Evolutionary conservation across 2,888 invertebrate species (phyloP).

Genomic region (Lepidocyrtinus sp.): DNA sequence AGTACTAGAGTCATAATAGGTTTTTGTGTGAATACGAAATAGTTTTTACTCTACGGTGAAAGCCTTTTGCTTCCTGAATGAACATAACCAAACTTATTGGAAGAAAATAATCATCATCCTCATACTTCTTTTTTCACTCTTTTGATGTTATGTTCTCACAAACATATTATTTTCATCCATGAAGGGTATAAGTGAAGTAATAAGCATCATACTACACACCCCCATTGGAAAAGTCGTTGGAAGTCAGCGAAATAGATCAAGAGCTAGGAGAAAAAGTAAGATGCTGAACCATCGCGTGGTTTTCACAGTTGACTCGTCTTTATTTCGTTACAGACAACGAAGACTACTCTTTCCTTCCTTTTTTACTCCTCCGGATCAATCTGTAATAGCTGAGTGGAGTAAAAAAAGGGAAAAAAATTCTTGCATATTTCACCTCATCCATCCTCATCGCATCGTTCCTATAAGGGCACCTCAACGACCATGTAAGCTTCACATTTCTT

Average conservation of each 20-base stretch:
- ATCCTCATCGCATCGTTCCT: constrained; percentile 6
- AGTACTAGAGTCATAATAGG: not conserved
- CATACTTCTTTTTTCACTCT: constrained; percentile 2
- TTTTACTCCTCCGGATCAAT: constrained; percentile 19
- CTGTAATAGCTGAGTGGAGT: constrained; percentile 15
- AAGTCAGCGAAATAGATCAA: constrained; percentile 18
- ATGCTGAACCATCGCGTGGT: constrained; percentile 10
- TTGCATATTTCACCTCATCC: constrained; percentile 40
- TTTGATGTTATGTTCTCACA: constrained; percentile 18
- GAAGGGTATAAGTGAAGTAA: constrained; percentile 16
- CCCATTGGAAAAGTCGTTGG: not conserved
- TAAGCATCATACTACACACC: constrained; percentile 9
- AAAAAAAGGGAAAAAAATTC: constrained; percentile 26
- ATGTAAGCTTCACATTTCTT: not conserved
- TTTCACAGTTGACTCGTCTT: constrained; percentile 46
- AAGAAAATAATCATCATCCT: constrained; percentile 15
- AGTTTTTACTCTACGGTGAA: not conserved
- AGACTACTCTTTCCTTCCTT: constrained; percentile 3
- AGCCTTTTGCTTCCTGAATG: not conserved
- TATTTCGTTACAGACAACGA: constrained; percentile 20
- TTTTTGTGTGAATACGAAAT: not conserved
- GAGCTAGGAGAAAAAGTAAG: constrained; percentile 1
- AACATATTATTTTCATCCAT: constrained; percentile 15
- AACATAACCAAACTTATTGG: constrained; percentile 2
- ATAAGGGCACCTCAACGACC: not conserved